These are phyloP conservation scores for Cossypha polioptera DNA, from an alignment of 2,797 vertebrate genomes.

Conservation along the genomic window DNA sequence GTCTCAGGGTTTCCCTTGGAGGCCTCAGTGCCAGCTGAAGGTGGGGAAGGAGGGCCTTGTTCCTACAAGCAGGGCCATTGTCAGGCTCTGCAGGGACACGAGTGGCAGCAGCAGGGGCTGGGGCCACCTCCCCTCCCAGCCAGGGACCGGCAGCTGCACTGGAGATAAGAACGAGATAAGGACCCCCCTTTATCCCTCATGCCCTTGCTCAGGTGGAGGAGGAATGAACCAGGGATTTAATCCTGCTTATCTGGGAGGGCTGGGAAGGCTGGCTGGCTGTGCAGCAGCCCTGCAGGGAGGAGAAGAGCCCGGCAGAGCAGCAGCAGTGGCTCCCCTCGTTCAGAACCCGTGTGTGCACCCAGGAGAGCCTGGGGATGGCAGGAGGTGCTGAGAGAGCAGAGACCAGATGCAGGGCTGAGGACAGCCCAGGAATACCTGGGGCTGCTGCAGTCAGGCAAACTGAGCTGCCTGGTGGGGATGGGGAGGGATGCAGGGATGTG, in stretches of 20 bases:
- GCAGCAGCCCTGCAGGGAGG: not conserved
- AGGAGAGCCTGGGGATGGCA: not conserved
- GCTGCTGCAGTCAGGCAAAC: fast-evolving
- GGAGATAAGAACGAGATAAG: slow-evolving; percentile 17
- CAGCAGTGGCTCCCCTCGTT: not conserved
- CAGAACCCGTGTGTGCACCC: not conserved
- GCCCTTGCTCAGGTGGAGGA: not conserved
- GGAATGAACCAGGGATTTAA: not conserved
- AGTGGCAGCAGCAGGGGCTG: not conserved
- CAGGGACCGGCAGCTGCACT: not conserved
- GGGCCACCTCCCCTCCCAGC: not conserved
- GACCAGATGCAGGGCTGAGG: not conserved
- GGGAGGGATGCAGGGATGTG: not conserved
- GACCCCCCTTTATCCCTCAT: not conserved
- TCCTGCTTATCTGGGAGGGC: not conserved
- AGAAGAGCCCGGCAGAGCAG: not conserved
- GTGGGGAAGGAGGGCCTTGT: not conserved
- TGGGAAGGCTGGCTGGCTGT: not conserved
- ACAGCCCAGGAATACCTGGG: not conserved
- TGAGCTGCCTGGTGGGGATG: not conserved
- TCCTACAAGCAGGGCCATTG: slow-evolving; percentile 17
- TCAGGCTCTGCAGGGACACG: not conserved
- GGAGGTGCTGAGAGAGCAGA: not conserved
- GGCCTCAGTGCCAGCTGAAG: not conserved
- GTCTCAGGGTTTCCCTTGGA: not conserved